Conservation (phyloP, 2,113 vertebrate species). For the Echinops telfairi region DNA sequence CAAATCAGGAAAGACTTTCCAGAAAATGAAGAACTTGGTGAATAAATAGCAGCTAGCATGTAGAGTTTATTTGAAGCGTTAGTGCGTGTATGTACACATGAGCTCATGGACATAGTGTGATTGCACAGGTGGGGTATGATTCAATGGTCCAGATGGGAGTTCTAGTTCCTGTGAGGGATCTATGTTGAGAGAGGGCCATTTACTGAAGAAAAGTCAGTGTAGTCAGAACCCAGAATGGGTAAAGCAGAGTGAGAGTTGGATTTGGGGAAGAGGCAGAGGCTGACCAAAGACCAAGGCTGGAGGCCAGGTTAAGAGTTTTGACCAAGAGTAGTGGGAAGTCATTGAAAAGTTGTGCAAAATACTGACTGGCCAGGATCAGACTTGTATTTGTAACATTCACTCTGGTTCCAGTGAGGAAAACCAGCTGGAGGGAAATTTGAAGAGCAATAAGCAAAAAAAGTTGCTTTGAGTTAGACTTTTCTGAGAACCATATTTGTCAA, state of each 20-base stretch:
- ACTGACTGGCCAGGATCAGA: neutral
- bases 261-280: fast-evolving
- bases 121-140: neutral
- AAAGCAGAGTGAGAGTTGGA: neutral
- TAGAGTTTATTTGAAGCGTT: no score
- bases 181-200: neutral
- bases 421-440: fast-evolving
- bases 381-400: neutral
- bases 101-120: neutral
- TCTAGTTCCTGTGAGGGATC: neutral
- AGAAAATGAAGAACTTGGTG: no score
- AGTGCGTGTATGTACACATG: neutral
- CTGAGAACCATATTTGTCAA: neutral
- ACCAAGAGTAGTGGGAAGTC: neutral
- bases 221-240: neutral
- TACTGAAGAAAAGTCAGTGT: neutral
- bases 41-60: neutral
- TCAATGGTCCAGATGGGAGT: neutral
- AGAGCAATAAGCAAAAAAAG: no score
- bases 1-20: no score
- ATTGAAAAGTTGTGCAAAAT: fast-evolving
- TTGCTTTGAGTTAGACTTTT: neutral
- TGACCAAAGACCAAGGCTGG: neutral
- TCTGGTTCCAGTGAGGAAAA: neutral
- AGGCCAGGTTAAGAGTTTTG: neutral